Conservation (phyloP, 2,888 invertebrate species). For the Drosophila stalkeri region DNA sequence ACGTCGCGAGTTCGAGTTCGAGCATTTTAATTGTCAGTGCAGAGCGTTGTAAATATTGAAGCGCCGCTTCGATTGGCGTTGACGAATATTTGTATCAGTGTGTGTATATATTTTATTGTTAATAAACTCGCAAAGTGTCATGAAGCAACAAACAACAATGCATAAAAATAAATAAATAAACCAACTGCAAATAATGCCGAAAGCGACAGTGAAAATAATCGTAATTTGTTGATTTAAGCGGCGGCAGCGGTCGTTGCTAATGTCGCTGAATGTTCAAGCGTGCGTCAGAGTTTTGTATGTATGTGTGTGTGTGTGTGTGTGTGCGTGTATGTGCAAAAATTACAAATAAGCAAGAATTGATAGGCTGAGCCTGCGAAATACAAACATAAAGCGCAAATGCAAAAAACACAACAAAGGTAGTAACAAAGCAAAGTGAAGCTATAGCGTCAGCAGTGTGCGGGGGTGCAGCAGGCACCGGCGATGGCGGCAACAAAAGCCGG, state of each 20-base stretch:
- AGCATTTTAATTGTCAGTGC: conserved; percentile 52
- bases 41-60: conserved; percentile 58
- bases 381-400: conserved; percentile 72
- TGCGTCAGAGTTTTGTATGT: conserved; percentile 33
- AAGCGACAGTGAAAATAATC: conserved; percentile 55
- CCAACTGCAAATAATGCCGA: conserved; percentile 37
- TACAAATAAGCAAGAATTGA: conserved; percentile 58
- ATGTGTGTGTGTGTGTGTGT: conserved; percentile 18
- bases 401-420: conserved; percentile 75
- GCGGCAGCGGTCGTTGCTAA: conserved; percentile 37
- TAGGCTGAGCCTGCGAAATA: conserved; percentile 63
- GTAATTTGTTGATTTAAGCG: conserved; percentile 67
- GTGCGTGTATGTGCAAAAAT: conserved; percentile 43
- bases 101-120: conserved; percentile 26
- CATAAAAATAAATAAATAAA: conserved; percentile 19
- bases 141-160: conserved; percentile 52
- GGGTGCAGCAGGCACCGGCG: conserved; percentile 38
- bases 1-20: conserved; percentile 57
- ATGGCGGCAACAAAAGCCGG: conserved; percentile 75
- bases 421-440: conserved; percentile 53
- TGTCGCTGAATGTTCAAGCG: conserved; percentile 40
- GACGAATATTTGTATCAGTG: conserved; percentile 30
- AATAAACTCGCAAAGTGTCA: conserved; percentile 31
- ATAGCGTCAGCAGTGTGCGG: conserved; percentile 54
- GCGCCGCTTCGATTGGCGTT: conserved; percentile 46